A percentile compares a stretch with the other conserved stretches of the same genome.
These are phyloP conservation scores for Cantharis nigra DNA, from an alignment of 2,888 invertebrate species.

Conservation along the genomic window DNA sequence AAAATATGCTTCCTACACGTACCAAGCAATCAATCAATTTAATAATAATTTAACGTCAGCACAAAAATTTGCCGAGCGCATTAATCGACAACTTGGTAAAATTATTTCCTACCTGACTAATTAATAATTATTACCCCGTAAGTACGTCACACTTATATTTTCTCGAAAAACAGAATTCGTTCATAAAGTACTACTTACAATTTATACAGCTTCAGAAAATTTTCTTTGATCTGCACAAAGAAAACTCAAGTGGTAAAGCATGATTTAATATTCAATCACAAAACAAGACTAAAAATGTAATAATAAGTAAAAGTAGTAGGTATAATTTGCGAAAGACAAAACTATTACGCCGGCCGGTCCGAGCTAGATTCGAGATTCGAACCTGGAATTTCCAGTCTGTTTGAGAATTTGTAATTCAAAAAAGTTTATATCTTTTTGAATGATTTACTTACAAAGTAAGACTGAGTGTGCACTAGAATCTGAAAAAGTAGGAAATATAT, in stretches of 20 bases:
- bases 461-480: constrained; percentile 16
- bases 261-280: not conserved
- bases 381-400: not conserved
- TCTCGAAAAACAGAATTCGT: not conserved
- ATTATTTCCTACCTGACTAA: not conserved
- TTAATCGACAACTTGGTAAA: not conserved
- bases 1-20: not conserved
- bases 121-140: not conserved
- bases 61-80: not conserved
- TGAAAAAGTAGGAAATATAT: constrained; percentile 27
- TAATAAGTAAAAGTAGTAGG: not conserved
- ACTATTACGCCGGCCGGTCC: too few relatives aligned
- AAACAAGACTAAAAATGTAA: not conserved
- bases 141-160: not conserved
- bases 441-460: constrained; percentile 23
- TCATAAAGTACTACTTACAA: not conserved
- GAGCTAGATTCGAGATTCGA: not conserved
- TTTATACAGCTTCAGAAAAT: not conserved
- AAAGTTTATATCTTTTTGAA: constrained; percentile 3
- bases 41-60: not conserved
- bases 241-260: not conserved
- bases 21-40: not conserved
- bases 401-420: not conserved
- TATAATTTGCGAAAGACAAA: too few relatives aligned
- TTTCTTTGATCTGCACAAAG: not conserved